A percentile compares a stretch with the other conserved stretches of the same genome.
These are phyloP conservation scores for Aphidius colemani DNA, from an alignment of 2,888 invertebrate genomes.

Conservation along the genomic window DNA sequence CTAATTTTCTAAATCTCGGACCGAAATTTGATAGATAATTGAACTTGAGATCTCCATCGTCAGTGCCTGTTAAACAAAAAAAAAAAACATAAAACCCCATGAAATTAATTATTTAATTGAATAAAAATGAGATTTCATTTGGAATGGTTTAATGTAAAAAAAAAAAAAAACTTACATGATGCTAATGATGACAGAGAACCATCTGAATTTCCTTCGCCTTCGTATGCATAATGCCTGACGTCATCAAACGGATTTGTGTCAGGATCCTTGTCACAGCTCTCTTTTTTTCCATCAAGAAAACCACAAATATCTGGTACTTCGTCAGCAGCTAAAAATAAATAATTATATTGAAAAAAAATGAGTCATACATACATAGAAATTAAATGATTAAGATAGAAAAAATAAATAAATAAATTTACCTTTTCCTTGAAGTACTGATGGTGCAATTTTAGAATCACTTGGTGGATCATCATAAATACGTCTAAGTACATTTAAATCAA, in stretches of 20 bases:
- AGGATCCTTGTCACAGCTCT: conserved; percentile 88
- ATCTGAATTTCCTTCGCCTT: conserved; percentile 90
- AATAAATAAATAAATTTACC: conserved; percentile 53
- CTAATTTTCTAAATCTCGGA: conserved; percentile 91
- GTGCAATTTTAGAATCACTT: conserved; percentile 63
- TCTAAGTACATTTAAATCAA: conserved; percentile 81
- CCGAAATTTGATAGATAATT: conserved; percentile 94
- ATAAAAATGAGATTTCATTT: too few species aligned
- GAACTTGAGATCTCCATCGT: conserved; percentile 91
- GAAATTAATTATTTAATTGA: conserved; percentile 14
- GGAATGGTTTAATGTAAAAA: conserved; percentile 6
- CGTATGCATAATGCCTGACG: conserved; percentile 96
- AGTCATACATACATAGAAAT: background rate
- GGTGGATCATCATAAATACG: conserved; percentile 67
- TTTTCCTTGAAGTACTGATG: conserved; percentile 57
- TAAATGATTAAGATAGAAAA: background rate
- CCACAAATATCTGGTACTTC: conserved; percentile 85
- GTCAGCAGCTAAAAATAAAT: conserved; percentile 60
- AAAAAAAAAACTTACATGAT: conserved; percentile 69
- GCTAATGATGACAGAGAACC: conserved; percentile 92
- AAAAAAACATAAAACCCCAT: conserved; percentile 6
- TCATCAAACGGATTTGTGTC: conserved; percentile 93
- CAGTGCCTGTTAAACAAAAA: conserved; percentile 67
- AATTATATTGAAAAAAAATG: background rate
- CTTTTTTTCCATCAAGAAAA: conserved; percentile 88